Percentiles rank a stretch among this genome's conserved stretches.
Evolutionary conservation across 2,797 vertebrate species (phyloP).

Genomic region (Echiichthys vipera): DNA sequence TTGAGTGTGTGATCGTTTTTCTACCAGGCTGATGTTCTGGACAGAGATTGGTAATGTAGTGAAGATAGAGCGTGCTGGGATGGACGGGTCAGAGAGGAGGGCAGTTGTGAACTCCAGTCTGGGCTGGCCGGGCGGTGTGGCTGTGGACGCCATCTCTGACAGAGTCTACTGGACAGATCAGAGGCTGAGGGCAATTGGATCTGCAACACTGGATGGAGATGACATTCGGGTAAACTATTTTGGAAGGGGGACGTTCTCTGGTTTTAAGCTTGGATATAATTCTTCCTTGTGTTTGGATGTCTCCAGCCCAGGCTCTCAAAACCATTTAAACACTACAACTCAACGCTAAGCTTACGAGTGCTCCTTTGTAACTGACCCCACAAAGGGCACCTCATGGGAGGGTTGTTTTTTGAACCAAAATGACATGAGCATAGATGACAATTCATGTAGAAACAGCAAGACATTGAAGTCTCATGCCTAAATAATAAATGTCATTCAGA

Average conservation of each 20-base stretch:
- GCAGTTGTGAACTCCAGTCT: slow-evolving; percentile 85
- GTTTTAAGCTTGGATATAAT: too few relatives aligned
- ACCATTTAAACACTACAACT: not conserved
- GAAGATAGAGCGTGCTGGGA: slow-evolving; percentile 89
- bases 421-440: not conserved
- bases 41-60: slow-evolving; percentile 87
- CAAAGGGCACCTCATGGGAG: not conserved
- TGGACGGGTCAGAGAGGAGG: slow-evolving; percentile 89
- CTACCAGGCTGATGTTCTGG: slow-evolving; percentile 92
- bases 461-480: not conserved
- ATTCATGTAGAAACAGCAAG: not conserved
- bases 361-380: too few relatives aligned
- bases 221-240: slow-evolving; percentile 80
- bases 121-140: slow-evolving; percentile 90
- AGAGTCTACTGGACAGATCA: slow-evolving; percentile 94
- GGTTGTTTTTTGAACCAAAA: not conserved
- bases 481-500: slow-evolving; percentile 70
- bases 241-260: too few relatives aligned
- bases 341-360: not conserved
- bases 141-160: slow-evolving; percentile 85
- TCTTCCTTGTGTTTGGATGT: too few relatives aligned
- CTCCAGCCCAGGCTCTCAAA: too few relatives aligned
- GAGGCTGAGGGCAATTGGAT: slow-evolving; percentile 88
- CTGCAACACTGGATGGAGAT: slow-evolving; percentile 87
- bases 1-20: not conserved